Percentiles rank a stretch among this genome's conserved stretches.
Evolutionary conservation across 2,113 vertebrate species (phyloP).

Genomic region (Excalfactoria chinensis): DNA sequence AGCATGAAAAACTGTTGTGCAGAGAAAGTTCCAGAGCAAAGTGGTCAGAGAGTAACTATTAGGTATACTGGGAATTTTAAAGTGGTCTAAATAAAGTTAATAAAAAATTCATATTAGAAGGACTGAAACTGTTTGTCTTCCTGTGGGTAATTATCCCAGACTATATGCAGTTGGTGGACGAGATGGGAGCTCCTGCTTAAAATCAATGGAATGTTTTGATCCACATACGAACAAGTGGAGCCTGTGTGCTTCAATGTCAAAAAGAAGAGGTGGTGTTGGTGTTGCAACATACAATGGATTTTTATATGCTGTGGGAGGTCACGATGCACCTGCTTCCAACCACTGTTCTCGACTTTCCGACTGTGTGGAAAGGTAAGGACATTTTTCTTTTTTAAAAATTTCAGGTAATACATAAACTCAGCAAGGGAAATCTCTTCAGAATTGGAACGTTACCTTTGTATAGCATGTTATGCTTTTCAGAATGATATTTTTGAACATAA

Average conservation of each 20-base stretch:
- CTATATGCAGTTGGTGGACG: constrained; percentile 94
- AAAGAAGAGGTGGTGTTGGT: constrained; percentile 92
- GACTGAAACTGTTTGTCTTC: neutral
- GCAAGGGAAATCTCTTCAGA: neutral
- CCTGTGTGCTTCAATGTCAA: constrained; percentile 91
- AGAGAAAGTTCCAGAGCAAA: fast-evolving
- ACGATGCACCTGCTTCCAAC: constrained; percentile 94
- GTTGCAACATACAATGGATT: constrained; percentile 93
- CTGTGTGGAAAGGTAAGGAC: constrained; percentile 90
- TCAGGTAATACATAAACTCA: neutral
- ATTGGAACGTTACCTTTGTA: neutral
- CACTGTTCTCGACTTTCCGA: constrained; percentile 92
- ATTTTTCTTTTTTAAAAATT: neutral
- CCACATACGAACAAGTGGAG: constrained; percentile 99
- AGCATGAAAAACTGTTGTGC: neutral
- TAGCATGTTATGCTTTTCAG: fast-evolving
- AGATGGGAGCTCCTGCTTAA: constrained; percentile 95
- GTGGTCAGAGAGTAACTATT: neutral
- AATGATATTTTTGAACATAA: neutral
- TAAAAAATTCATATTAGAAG: neutral
- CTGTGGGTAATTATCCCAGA: constrained; percentile 61
- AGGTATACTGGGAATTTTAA: neutral
- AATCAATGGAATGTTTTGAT: constrained; percentile 97
- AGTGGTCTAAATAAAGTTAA: neutral
- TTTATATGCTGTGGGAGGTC: constrained; percentile 92